Conservation (phyloP, 2,888 invertebrate genomes). For the Tribolium freemani region DNA sequence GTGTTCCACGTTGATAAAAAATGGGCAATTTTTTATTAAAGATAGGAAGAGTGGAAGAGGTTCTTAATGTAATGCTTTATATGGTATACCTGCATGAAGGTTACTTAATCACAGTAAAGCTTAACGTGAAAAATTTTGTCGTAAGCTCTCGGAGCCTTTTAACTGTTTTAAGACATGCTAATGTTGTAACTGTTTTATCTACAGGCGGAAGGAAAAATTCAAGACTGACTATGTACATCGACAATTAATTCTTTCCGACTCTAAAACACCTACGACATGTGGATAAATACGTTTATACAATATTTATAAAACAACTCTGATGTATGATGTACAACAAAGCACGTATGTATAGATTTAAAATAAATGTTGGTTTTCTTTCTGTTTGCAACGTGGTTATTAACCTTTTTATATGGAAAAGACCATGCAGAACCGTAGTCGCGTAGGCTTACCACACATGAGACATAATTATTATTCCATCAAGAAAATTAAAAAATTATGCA, state of each 20-base stretch:
- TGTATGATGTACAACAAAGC: neutral
- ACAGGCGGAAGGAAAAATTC: neutral
- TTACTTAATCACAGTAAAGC: conserved; percentile 6
- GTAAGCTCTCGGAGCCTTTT: too few species aligned
- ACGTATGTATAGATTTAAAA: neutral
- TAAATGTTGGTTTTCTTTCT: neutral
- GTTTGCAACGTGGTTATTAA: neutral
- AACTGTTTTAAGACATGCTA: neutral
- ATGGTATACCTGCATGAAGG: neutral
- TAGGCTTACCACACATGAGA: neutral
- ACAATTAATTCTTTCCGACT: neutral
- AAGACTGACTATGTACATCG: neutral
- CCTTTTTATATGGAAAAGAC: neutral
- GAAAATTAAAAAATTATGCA: too few species aligned
- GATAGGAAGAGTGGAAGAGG: neutral
- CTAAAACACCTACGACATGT: neutral
- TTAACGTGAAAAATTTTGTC: neutral
- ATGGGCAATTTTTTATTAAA: conserved; percentile 23
- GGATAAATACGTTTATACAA: neutral
- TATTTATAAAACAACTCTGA: neutral
- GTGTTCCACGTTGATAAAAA: conserved; percentile 30
- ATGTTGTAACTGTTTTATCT: neutral
- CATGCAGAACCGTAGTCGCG: neutral
- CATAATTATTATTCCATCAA: too few species aligned
- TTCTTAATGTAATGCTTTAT: conserved; percentile 1